Evolutionary conservation across 2,888 invertebrate genomes (phyloP), one percentile per base, ranked within the genome.

Genomic region (Glaucopsyche alexis): DNA sequence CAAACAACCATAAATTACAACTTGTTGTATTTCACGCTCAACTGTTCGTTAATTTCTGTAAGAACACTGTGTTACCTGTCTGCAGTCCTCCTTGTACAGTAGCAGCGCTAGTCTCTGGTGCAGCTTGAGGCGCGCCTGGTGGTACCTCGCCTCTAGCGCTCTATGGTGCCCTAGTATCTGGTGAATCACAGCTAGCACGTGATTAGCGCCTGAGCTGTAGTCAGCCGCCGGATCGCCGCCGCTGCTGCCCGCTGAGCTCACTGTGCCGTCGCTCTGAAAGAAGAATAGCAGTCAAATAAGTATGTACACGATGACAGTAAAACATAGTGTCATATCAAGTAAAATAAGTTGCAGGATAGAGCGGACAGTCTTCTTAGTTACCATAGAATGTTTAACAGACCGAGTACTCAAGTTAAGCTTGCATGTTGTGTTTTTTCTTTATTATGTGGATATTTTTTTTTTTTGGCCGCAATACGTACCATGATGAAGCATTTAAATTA

Each of bases 21-120:
- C 29, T 29, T 29, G 29, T 29, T 29, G 29, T 29, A 29, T 29
- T 29, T 29, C 29, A 29, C 29, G 29, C 29, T 29, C 29, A 29
- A 29, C 29, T 29, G 4, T 29, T 29, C 4, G 29, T 1, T 4
- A 29, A 29, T 29, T 29, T 29, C 29, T 29, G 29, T 29, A 4
- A 3, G 3, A 29, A 29, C 29, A 29, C 29, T 29, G 29, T 29
- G 29, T 78, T 77, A 96, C 98, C 95, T 99, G 99, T 87, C 98
- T 97, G 71, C 99, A 99, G 87, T 99, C 99, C 87, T 99, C 99
- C 90, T 99, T 99, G 87, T 99, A 99, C 66, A 99, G 94, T 76
- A 96, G 94, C 80, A 99, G 93, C 9, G 99, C 99, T 52, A 99
- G 94, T 78, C 98, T 94, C 89, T 99, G 99, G 88, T 99, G 99